Base-by-base conservation (phyloP, 2,888 invertebrate species). In the Subacronicta megacephala region DNA sequence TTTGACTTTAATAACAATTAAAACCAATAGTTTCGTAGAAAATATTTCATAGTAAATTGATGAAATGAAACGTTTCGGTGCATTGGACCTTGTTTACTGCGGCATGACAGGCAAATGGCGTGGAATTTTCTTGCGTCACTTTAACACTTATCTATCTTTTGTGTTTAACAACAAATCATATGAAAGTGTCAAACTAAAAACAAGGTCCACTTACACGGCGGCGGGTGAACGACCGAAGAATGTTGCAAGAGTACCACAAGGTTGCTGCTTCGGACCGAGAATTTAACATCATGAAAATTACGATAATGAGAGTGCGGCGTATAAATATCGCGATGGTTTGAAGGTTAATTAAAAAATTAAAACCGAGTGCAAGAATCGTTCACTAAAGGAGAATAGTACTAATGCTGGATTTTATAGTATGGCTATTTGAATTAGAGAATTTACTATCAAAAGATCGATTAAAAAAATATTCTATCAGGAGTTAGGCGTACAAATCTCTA, bases 181-280 rank as follows among this genome's bases (percentile, higher is more conserved):
- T 64, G 81, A 87, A 87, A 85, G 81, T 84, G 82, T 80, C 80
- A 81, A 82, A 83, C 63, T 75, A 75, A 72, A 69, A 77, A 71
- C 84, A 85, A 86, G 88, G 87, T 83, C 83, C 82, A 82, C 80
- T 84, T 77, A 81, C 81, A 70, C 70, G 72, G 73, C 74, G 72
- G 72, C 74, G 78, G 89, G 84, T 90, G 85, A 84, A 81, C 72
- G 87, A 84, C 88, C 90, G 82, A 75, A 76, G 78, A 59, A 77
- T 88, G 86, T 85, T 82, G 87, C 84, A 89, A 89, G 77, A 64
- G 75, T 76, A 64, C 72, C 72, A 78, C 89, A 89, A 90, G 90
- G 90, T 87, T 88, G 82, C 63, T 43, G 56, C 62, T 73, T 72
- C 60, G 59, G 57, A 44, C 72, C 65, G 52, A 55, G 61, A 57